Conservation (phyloP, 92 coral and sea anemone species). For the Umimayanthus kanabou region DNA sequence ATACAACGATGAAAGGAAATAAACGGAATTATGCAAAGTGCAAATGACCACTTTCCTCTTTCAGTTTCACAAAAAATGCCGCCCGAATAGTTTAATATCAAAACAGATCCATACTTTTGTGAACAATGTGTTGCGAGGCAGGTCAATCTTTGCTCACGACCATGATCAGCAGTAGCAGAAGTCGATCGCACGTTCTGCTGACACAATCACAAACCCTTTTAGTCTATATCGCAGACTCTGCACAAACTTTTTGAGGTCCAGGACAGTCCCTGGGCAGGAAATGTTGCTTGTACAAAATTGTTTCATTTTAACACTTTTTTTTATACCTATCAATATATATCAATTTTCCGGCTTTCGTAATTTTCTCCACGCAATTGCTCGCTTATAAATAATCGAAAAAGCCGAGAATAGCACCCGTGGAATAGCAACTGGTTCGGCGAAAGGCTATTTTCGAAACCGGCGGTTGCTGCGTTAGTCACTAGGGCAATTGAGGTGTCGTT, state of each 20-base stretch:
- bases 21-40: slow-evolving; percentile 35
- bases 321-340: not conserved
- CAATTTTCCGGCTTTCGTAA: not conserved
- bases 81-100: slow-evolving; percentile 36
- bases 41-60: slow-evolving; percentile 23
- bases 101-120: slow-evolving; percentile 31
- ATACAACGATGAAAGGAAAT: slow-evolving; percentile 26
- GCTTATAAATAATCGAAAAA: not conserved
- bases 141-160: not conserved
- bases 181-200: not conserved
- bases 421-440: not conserved
- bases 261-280: not conserved
- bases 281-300: not conserved
- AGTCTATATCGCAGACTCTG: not conserved
- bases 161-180: not conserved
- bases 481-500: not conserved
- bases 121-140: not conserved
- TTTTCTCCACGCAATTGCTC: not conserved
- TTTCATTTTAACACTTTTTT: not conserved
- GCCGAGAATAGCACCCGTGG: too few relatives aligned
- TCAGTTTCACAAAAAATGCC: slow-evolving; percentile 40
- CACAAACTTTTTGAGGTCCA: not conserved
- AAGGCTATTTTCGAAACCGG: not conserved
- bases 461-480: not conserved
- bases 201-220: not conserved